Percentiles rank a stretch among this genome's conserved stretches.
phyloP scores from a whole-genome alignment of 37 sponge, comb jelly and placozoan species.

The Lycopodina hypogea region DNA sequence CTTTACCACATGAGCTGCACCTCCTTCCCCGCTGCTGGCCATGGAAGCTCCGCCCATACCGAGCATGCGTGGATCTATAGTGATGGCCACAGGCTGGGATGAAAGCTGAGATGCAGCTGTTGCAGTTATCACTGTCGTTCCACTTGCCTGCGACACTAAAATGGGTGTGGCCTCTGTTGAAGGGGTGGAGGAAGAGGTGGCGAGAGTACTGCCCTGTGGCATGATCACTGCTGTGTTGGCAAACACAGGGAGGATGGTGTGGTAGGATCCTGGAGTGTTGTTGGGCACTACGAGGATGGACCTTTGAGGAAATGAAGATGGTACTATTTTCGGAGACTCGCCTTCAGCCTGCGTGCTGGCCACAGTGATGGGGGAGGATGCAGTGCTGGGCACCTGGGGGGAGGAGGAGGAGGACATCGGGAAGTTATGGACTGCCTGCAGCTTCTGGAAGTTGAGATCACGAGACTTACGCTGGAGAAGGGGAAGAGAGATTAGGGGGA shows the following conservation, averaged over 20 bases:
- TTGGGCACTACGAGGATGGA: constrained; percentile 53
- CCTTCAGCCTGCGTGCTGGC: neutral
- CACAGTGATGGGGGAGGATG: neutral
- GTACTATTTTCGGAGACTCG: neutral
- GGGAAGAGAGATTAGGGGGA: neutral
- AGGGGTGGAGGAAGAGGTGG: neutral
- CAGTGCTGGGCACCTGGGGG: neutral
- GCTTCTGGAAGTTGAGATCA: constrained; percentile 31
- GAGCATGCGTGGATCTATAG: neutral
- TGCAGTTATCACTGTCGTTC: neutral
- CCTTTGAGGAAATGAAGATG: constrained; percentile 33
- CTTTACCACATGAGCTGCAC: neutral
- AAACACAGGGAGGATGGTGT: constrained; percentile 41
- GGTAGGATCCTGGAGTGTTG: constrained; percentile 2
- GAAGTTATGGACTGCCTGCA: constrained; percentile 25
- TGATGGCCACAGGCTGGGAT: neutral
- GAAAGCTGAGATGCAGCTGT: neutral
- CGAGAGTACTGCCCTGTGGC: neutral
- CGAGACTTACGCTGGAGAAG: constrained; percentile 32
- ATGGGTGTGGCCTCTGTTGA: neutral
- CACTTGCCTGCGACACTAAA: neutral
- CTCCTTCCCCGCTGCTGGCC: neutral
- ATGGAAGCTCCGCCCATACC: neutral
- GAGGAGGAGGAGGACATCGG: neutral
- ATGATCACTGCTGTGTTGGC: constrained; percentile 42